Evolutionary conservation across 2,888 invertebrate genomes (phyloP).

Genomic region (Nesidiocoris tenuis): DNA sequence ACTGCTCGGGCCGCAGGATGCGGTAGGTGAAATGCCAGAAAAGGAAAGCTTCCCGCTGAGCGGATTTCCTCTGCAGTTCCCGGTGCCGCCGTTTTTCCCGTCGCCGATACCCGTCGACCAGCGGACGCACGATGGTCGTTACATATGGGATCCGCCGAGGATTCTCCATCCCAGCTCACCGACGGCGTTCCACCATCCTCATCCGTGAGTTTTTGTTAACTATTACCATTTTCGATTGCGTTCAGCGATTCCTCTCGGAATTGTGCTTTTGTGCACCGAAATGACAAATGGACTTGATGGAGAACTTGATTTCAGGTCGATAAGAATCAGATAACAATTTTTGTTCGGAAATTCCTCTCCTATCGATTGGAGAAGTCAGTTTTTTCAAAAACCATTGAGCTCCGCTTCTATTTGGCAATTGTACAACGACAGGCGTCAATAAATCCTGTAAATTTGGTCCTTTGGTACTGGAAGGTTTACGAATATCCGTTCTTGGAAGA

Average conservation of each 20-base stretch:
- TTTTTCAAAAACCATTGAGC: too few relatives aligned
- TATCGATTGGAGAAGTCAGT: too few relatives aligned
- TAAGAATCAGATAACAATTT: too few relatives aligned
- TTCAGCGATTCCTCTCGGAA: neutral
- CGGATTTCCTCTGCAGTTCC: constrained; percentile 48
- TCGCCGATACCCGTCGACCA: constrained; percentile 62
- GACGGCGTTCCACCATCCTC: constrained; percentile 51
- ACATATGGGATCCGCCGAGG: constrained; percentile 50
- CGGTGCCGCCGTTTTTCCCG: constrained; percentile 61
- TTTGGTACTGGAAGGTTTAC: too few relatives aligned
- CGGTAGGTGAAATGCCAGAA: constrained; percentile 49
- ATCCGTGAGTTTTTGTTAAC: constrained; percentile 49
- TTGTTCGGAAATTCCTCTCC: too few relatives aligned
- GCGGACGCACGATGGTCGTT: constrained; percentile 56
- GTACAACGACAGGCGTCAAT: too few relatives aligned
- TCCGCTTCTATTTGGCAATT: too few relatives aligned
- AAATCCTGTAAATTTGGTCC: too few relatives aligned
- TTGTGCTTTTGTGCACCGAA: too few relatives aligned
- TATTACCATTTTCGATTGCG: neutral
- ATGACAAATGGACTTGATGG: too few relatives aligned
- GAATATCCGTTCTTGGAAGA: too few relatives aligned
- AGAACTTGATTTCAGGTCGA: too few relatives aligned
- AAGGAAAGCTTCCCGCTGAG: constrained; percentile 50
- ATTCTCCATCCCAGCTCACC: constrained; percentile 49
- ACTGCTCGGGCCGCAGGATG: constrained; percentile 7